Evolutionary conservation across 2,113 vertebrate genomes (phyloP).

Genomic region (Acrocephalus arundinaceus): DNA sequence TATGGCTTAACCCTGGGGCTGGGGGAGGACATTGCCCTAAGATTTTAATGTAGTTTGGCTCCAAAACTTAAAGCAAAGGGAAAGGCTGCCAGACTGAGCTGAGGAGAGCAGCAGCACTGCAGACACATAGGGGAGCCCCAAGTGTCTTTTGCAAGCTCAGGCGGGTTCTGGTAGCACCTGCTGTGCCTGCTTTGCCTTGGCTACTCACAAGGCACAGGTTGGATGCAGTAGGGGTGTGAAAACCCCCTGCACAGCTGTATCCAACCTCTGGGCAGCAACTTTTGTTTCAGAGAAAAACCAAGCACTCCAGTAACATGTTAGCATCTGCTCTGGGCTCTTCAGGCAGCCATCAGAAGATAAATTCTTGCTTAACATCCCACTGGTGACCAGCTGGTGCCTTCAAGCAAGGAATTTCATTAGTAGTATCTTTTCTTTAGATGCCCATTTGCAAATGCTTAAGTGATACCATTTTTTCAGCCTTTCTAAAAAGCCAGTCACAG

Average conservation of each 20-base stretch:
- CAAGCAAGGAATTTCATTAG: background rate
- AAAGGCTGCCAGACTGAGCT: background rate
- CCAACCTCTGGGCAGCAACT: background rate
- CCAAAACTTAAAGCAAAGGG: background rate
- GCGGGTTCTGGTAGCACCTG: accelerated
- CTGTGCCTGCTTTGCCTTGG: background rate
- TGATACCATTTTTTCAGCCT: background rate
- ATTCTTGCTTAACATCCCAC: background rate
- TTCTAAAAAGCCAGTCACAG: background rate
- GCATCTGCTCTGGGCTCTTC: background rate
- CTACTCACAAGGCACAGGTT: accelerated
- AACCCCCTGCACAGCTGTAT: background rate
- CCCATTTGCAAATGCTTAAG: background rate
- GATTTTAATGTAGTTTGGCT: background rate
- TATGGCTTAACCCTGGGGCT: accelerated
- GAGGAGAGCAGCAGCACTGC: background rate
- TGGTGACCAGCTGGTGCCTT: background rate
- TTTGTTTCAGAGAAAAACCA: background rate
- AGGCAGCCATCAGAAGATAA: accelerated
- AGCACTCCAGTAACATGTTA: background rate
- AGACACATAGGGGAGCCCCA: background rate
- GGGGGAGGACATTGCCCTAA: background rate
- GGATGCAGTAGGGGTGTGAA: background rate
- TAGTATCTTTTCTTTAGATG: background rate
- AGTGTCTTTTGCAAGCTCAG: background rate